Conservation (phyloP, 1,140 invertebrate genomes). For the Drosophila serrata region DNA sequence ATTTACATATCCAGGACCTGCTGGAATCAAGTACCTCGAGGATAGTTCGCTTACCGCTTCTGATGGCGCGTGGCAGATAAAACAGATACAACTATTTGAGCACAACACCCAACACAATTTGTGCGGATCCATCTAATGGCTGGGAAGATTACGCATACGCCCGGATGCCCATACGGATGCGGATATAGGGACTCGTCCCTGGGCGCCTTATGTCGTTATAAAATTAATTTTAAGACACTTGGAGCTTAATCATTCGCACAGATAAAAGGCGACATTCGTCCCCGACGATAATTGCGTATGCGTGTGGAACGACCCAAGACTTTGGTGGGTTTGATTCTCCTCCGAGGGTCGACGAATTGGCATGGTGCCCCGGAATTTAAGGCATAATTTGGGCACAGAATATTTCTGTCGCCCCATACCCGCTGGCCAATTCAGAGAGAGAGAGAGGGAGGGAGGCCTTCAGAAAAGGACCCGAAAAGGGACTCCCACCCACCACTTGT, state of each 20-base stretch:
- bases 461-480: constrained; percentile 3
- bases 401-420: constrained; percentile 58
- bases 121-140: constrained; percentile 57
- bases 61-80: constrained; percentile 35
- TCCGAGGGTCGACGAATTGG: not conserved
- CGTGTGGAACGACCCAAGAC: constrained; percentile 52
- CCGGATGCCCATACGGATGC: constrained; percentile 3
- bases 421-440: constrained; percentile 2
- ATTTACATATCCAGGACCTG: constrained; percentile 71
- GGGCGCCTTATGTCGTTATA: constrained; percentile 55
- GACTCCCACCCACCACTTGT: constrained; percentile 58
- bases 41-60: constrained; percentile 18
- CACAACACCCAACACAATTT: constrained; percentile 31
- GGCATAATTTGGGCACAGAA: constrained; percentile 79
- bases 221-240: constrained; percentile 82
- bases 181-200: constrained; percentile 13
- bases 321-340: constrained; percentile 22
- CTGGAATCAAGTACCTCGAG: constrained; percentile 27
- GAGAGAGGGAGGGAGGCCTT: not conserved
- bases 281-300: constrained; percentile 78
- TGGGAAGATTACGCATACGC: constrained; percentile 54
- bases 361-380: constrained; percentile 46
- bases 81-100: constrained; percentile 57
- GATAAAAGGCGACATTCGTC: constrained; percentile 80
- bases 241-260: constrained; percentile 76